These are phyloP conservation scores for Lasioglossum vierecki DNA, from an alignment of 2,888 invertebrate genomes.

Conservation along the genomic window DNA sequence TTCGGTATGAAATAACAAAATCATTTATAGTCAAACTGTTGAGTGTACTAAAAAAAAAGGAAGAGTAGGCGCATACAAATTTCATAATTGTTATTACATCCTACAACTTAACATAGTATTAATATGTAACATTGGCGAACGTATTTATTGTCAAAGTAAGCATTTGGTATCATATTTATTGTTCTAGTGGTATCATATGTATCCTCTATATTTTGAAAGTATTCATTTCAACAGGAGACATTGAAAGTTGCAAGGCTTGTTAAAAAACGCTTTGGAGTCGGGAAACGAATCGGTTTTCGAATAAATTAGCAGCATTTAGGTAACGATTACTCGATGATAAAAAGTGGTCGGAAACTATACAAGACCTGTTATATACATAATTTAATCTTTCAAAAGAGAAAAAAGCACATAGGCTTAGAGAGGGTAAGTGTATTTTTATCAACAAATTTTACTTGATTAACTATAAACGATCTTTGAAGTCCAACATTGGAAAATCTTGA, in stretches of 20 bases:
- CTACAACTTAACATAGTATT: slow-evolving; percentile 27
- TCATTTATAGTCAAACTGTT: slow-evolving; percentile 31
- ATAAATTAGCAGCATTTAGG: slow-evolving; percentile 43
- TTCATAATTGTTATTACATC: slow-evolving; percentile 36
- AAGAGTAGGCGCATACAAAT: slow-evolving; percentile 6
- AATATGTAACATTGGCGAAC: slow-evolving; percentile 17
- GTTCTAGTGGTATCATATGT: slow-evolving; percentile 19
- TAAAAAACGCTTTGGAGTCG: slow-evolving; percentile 58
- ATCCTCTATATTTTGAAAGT: slow-evolving; percentile 39
- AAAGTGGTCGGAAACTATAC: not conserved
- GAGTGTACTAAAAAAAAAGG: slow-evolving; percentile 7
- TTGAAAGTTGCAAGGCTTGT: slow-evolving; percentile 50
- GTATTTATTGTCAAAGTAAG: slow-evolving; percentile 50
- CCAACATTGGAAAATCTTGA: slow-evolving; percentile 43
- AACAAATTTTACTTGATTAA: slow-evolving; percentile 20
- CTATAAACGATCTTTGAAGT: slow-evolving; percentile 27
- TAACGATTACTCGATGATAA: slow-evolving; percentile 34
- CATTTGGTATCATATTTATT: slow-evolving; percentile 39
- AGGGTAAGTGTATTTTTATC: slow-evolving; percentile 1
- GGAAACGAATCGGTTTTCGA: slow-evolving; percentile 48
- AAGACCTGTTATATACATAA: not conserved
- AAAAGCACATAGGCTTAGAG: slow-evolving; percentile 14
- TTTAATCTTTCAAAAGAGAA: not conserved
- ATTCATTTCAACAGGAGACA: slow-evolving; percentile 62
- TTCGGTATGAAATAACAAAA: slow-evolving; percentile 35